Percentiles rank a stretch among this genome's conserved stretches.
These are phyloP conservation scores for Osmoderma eremita DNA, from an alignment of 2,888 invertebrate species.

Conservation along the genomic window DNA sequence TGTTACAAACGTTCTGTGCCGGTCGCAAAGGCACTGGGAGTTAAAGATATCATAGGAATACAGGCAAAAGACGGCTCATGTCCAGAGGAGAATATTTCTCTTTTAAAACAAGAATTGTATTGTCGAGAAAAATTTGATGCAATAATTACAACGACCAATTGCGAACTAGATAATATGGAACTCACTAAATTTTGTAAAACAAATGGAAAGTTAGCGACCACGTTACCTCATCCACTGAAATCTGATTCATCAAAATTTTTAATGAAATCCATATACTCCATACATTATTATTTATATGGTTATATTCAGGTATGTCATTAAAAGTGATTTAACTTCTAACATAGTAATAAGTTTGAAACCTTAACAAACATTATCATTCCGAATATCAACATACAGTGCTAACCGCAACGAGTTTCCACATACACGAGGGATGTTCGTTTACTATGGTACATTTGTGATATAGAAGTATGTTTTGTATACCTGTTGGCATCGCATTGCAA, in stretches of 20 bases:
- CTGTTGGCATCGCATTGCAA: too few species aligned
- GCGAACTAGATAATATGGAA: conserved; percentile 50
- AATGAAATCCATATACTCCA: conserved; percentile 63
- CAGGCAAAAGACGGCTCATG: conserved; percentile 47
- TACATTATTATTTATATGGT: conserved; percentile 63
- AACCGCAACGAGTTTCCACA: too few species aligned
- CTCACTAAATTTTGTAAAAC: conserved; percentile 53
- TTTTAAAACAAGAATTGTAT: conserved; percentile 56
- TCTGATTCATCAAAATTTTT: conserved; percentile 68
- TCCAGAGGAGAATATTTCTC: conserved; percentile 42
- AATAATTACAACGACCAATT: conserved; percentile 56
- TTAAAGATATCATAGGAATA: conserved; percentile 65
- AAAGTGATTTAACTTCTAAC: neutral
- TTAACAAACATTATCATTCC: too few species aligned
- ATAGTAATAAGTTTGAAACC: neutral
- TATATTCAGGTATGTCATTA: conserved; percentile 63
- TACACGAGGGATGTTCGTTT: too few species aligned
- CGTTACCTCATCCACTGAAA: conserved; percentile 63
- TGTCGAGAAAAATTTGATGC: conserved; percentile 57
- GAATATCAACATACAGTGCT: too few species aligned
- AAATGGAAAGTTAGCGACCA: conserved; percentile 61
- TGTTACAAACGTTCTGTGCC: conserved; percentile 66
- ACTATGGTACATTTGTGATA: too few species aligned
- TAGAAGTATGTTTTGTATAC: too few species aligned
- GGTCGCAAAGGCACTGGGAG: conserved; percentile 68